A percentile compares a stretch with the other conserved stretches of the same genome.
These are phyloP conservation scores for Staurois parvus DNA, from an alignment of 2,797 vertebrate species.

Conservation along the genomic window DNA sequence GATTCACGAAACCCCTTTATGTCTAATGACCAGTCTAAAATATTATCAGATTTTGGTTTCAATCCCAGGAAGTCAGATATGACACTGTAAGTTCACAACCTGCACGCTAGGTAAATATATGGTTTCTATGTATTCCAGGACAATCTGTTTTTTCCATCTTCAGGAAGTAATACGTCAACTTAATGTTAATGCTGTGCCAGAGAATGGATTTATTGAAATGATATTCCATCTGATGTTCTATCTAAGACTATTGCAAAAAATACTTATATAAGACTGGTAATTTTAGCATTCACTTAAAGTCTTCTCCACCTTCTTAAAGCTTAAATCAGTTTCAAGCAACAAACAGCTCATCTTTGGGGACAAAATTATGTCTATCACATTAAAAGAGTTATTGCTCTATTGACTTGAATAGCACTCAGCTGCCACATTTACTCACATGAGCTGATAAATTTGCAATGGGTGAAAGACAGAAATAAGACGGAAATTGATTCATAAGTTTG, in stretches of 20 bases:
- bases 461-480: conserved; percentile 65
- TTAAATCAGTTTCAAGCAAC: conserved; percentile 58
- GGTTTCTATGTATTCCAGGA: conserved; percentile 17
- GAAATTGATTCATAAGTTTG: conserved; percentile 73
- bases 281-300: conserved; percentile 5
- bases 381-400: conserved; percentile 66
- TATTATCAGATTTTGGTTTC: not conserved
- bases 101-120: conserved; percentile 3
- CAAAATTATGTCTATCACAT: conserved; percentile 57
- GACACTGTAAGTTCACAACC: conserved; percentile 1
- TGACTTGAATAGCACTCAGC: conserved; percentile 68
- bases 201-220: not conserved
- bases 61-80: not conserved
- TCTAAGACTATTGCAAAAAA: conserved; percentile 29
- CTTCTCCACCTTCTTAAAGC: conserved; percentile 40
- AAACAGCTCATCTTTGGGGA: conserved; percentile 53
- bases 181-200: not conserved
- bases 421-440: conserved; percentile 68
- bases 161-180: conserved; percentile 20
- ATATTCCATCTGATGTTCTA: not conserved
- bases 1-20: not conserved
- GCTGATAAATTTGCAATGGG: conserved; percentile 69
- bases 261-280: conserved; percentile 4
- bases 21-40: not conserved
- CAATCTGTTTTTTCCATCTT: conserved; percentile 14